Base-by-base conservation (phyloP, 2,888 invertebrate species). In the Siphonodentalium dalli region DNA sequence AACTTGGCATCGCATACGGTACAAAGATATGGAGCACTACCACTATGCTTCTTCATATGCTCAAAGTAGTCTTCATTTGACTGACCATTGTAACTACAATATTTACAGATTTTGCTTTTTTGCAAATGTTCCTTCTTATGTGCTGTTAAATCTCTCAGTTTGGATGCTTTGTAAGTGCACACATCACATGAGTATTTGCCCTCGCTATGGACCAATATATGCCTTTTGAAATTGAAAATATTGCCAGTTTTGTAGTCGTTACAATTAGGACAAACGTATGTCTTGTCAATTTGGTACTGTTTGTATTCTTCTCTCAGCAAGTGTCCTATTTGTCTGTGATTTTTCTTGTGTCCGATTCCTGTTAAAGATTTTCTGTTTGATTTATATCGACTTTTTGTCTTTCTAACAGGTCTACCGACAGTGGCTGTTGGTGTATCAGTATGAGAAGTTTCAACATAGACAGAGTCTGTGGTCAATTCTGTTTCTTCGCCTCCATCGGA, bases 11-110 rank as follows among this genome's bases (percentile, higher is more conserved):
- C 83, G 63, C 86, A 86, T 38, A 83, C 79, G 6, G 80, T 75
- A 60, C 86, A 86, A 63, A 84, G 85, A 67, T 84, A 86, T 2
- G 85, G 85, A 40, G 82, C 79, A 3, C 82, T 78, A 26, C 84
- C 72, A 26, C 83, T 78, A 65, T 86, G 86, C 3, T 63, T 69
- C 18, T 62, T 56, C 1, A 85, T 63, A 66, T 86, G 86, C 6
- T 61, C 61, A 42, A 70, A 55, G 35, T 82, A 68, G 28, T 71
- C 70, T 29, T 74, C 70, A 33, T 61, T 53, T 29, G 65, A 68
- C 11, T 74, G 71, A 24, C 74, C 72, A 50, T 79, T 68, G 45
- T 69, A 69, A 38, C 76, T 74, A 65, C 83, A 83, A 28, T 77
- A 74, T 37, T 78, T 79, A 61, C 82, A 83, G 5, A 73, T 69